Evolutionary conservation across 2,113 vertebrate genomes (phyloP), one percentile per base, ranked within the genome.

Genomic region (Stigmatopora nigra): DNA sequence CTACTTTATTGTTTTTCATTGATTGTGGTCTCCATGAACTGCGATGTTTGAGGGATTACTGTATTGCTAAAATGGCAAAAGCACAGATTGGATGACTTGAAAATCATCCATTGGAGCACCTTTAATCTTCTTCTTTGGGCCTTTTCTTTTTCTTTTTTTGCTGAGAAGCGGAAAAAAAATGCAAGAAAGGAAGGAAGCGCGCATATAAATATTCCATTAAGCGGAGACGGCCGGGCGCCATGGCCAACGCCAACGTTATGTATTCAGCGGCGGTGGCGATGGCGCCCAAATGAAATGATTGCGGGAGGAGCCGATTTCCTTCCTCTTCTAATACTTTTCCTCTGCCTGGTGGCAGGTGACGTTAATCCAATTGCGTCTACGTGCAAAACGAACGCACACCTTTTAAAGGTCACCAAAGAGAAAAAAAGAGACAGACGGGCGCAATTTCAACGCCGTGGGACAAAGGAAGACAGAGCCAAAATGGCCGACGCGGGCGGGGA

Each of bases 191-290:
- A 65, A 81, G 67, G 71, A 74, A 78, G 79, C 82, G 82, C 78
- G 85, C 83, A 86, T 86, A 87, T 90, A 88, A 89, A 91, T 90
- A 91, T 90, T 89, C 88, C 85, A 91, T 91, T 88, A 88, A 87
- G 83, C 89, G 78, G 81, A 71, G 71, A 77, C 83, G 86, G 80
- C 74, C 82, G 88, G 86, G 85, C 78, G 68, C 72, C 75, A n/a
- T n/a, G n/a, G n/a, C n/a, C n/a, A n/a, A n/a, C n/a, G n/a, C n/a
- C n/a, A n/a, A n/a, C n/a, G 67, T 89, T 82, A 82, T 82, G 80
- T 85, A 86, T 89, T 90, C 83, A 81, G 65, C 70, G 78, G 77
- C 79, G 88, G 84, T 85, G 88, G 65, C 70, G 78, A 76, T 78
- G 88, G 84, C 86, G 88, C 78, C 82, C 78, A 89, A 90, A 90